phyloP scores from a whole-genome alignment of 2,797 vertebrate genomes.

The Ctenochaetus hawaiiensis region DNA sequence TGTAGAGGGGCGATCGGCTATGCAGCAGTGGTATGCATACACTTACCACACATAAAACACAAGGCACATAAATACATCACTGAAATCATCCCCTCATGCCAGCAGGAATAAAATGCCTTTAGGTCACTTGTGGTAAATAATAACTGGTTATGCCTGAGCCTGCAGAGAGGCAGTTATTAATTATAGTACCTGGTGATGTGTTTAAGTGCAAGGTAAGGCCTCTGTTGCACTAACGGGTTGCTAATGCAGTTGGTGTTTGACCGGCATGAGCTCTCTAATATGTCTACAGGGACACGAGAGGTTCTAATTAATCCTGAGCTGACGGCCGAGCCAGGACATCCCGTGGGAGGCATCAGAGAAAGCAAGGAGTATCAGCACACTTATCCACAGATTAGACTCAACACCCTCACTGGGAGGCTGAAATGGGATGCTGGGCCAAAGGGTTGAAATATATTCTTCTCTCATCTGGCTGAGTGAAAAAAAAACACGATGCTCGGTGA shows the following conservation, averaged over 20 bases:
- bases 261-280: constrained; percentile 85
- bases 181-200: constrained; percentile 75
- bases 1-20: no score
- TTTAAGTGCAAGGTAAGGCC: constrained; percentile 75
- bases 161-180: constrained; percentile 73
- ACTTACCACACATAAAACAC: no score
- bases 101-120: constrained; percentile 58
- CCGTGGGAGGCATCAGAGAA: constrained; percentile 74
- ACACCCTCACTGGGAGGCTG: constrained; percentile 68
- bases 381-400: constrained; percentile 82
- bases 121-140: constrained; percentile 64
- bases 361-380: constrained; percentile 74
- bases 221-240: constrained; percentile 75
- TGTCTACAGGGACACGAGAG: constrained; percentile 80
- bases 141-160: constrained; percentile 43
- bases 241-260: constrained; percentile 85
- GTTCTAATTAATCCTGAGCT: constrained; percentile 88
- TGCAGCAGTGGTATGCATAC: no score
- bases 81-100: constrained; percentile 1
- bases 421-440: constrained; percentile 62
- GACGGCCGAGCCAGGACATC: constrained; percentile 78
- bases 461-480: constrained; percentile 48
- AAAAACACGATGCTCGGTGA: not conserved
- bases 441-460: constrained; percentile 45
- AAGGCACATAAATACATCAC: not conserved